These are phyloP conservation scores for Sus scrofa DNA, from an alignment of 2,113 vertebrate species.

Conservation along the genomic window T2T-Sscrofa CM000829.6:70096001-70096500, in stretches of 20 bases:
- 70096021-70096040: background rate
- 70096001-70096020: background rate
- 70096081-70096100: background rate
- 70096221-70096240: background rate
- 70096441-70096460: background rate
- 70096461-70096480: background rate
- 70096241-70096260: background rate
- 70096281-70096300: background rate
- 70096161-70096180: conserved; percentile 3
- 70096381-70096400: conserved; percentile 37
- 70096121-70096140: background rate
- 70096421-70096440: conserved; percentile 17
- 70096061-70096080: background rate
- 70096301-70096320: background rate
- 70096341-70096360: conserved; percentile 35
- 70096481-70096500: conserved; percentile 8
- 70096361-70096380: conserved; percentile 29
- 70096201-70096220: background rate
- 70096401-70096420: background rate
- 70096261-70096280: conserved; percentile 1
- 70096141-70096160: background rate
- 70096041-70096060: background rate
- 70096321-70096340: conserved; percentile 1
- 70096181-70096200: background rate
- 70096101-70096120: background rate